Evolutionary conservation across 2,113 vertebrate genomes (phyloP).

Genomic region (Tor tambroides): DNA sequence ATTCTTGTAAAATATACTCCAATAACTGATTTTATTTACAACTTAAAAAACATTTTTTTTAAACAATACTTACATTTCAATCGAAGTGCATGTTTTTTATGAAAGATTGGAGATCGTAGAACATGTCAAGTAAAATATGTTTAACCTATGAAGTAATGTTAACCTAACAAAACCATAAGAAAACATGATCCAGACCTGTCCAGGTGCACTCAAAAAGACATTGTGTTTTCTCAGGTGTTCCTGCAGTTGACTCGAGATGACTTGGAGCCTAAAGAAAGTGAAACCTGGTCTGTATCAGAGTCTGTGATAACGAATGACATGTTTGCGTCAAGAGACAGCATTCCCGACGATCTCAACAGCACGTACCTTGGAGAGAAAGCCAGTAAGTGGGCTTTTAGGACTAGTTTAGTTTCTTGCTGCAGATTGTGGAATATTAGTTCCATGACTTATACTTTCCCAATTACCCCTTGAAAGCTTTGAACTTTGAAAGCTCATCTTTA

Average conservation of each 20-base stretch:
- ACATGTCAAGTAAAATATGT: background rate
- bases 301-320: conserved; percentile 64
- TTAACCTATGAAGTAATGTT: background rate
- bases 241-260: conserved; percentile 86
- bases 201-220: background rate
- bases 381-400: conserved; percentile 64
- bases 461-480: background rate
- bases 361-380: conserved; percentile 78
- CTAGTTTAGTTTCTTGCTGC: background rate
- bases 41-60: too few species aligned
- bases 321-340: conserved; percentile 67
- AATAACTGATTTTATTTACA: background rate
- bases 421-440: background rate
- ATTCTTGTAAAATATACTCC: background rate
- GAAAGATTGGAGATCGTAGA: background rate
- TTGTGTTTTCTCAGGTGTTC: conserved; percentile 82
- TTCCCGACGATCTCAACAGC: conserved; percentile 73
- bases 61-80: background rate
- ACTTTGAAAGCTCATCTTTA: background rate
- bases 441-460: background rate
- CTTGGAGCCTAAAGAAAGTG: conserved; percentile 53
- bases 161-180: background rate
- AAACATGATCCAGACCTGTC: background rate
- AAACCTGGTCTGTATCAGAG: conserved; percentile 69
- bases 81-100: background rate